A percentile compares a stretch with the other conserved stretches of the same genome.
Evolutionary conservation across 1,140 invertebrate genomes (phyloP).

Genomic region (Rhopalosiphum padi): DNA sequence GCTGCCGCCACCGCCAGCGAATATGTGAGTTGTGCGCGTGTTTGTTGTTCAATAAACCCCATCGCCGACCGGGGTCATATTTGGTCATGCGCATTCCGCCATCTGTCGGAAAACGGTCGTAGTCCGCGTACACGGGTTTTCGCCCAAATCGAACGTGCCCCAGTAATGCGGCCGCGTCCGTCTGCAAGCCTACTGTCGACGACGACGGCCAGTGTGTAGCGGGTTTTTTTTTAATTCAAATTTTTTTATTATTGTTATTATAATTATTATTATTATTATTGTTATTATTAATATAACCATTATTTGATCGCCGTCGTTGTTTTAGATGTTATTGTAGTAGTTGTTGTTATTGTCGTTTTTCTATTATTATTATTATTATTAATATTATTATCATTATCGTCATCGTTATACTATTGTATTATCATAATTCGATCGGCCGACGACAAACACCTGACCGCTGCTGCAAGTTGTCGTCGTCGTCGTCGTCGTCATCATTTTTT

Average conservation of each 20-base stretch:
- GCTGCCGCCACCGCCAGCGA: neutral
- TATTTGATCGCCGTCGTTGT: neutral
- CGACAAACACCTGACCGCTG: neutral
- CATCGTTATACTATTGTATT: neutral
- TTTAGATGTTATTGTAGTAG: neutral
- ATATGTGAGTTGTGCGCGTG: slow-evolving; percentile 20
- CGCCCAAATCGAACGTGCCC: slow-evolving; percentile 57
- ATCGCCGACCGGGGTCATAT: slow-evolving; percentile 38
- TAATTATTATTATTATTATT: too few relatives aligned
- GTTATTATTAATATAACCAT: neutral
- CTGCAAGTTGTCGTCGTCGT: neutral
- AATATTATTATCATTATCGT: neutral
- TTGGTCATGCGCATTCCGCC: slow-evolving; percentile 55
- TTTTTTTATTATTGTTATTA: neutral
- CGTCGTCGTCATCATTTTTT: neutral
- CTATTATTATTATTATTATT: neutral
- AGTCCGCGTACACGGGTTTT: slow-evolving; percentile 44
- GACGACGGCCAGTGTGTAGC: neutral
- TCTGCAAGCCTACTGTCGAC: slow-evolving; percentile 32
- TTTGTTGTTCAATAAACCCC: slow-evolving; percentile 57
- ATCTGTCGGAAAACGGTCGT: slow-evolving; percentile 49
- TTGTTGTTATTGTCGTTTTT: neutral
- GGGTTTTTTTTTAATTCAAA: neutral
- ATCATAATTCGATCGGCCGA: neutral
- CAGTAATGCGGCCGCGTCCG: slow-evolving; percentile 56